phyloP scores from a whole-genome alignment of 2,113 vertebrate species.

The Mirounga angustirostris region DNA sequence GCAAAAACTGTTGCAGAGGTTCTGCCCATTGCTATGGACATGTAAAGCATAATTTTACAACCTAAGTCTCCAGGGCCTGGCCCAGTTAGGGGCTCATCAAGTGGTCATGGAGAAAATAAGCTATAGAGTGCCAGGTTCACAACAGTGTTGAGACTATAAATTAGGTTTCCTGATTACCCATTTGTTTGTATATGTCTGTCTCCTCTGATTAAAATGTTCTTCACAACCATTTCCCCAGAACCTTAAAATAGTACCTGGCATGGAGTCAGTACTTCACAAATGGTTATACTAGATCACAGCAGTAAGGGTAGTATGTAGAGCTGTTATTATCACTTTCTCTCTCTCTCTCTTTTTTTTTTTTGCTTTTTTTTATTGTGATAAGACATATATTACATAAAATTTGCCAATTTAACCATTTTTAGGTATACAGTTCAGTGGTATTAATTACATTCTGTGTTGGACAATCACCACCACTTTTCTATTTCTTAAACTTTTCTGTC shows the following conservation, averaged over 20 bases:
- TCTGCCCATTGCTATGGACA: neutral
- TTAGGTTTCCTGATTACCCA: neutral
- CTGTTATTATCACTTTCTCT: neutral
- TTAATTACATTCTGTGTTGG: neutral
- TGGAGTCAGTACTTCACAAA: neutral
- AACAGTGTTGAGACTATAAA: neutral
- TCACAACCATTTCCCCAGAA: neutral
- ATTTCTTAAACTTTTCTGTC: conserved; percentile 19
- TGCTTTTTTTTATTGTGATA: neutral
- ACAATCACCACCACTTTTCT: neutral
- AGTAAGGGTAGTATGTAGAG: neutral
- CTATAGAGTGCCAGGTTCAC: neutral
- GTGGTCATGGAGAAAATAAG: neutral
- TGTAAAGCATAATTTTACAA: neutral
- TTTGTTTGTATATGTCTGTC: neutral
- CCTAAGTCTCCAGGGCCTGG: neutral
- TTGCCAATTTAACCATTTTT: conserved; percentile 3
- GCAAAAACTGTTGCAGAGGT: neutral
- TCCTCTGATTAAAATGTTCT: neutral
- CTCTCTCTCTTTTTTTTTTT: neutral
- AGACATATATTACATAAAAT: neutral
- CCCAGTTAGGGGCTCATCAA: neutral
- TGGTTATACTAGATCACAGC: neutral
- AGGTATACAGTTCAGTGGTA: neutral
- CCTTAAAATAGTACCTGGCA: conserved; percentile 7